Base-by-base conservation (phyloP, 2,888 invertebrate species). In the Eueremaeus valkanovi region DNA sequence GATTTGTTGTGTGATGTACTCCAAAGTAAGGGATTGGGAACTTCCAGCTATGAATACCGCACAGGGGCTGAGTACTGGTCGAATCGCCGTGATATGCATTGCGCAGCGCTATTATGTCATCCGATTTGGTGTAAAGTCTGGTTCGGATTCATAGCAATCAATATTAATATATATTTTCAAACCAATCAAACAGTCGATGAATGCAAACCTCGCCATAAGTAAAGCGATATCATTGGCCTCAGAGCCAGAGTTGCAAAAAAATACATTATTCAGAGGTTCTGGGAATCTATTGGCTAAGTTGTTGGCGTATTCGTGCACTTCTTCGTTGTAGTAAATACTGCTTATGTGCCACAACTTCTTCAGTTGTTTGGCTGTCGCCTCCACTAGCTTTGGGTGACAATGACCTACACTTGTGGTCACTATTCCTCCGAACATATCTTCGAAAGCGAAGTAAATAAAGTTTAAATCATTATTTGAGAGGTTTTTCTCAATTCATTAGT, bases 401-500 rank as follows among this genome's bases (percentile, higher is more conserved):
- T 98, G 98, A 29, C 97, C 97, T 1, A 97, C 95, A 74, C 95
- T 95, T 51, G 98, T 93, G 0, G 98, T 99, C 21, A 95, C 96
- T 80, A 99, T 97, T 9, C 98, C 98, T 6, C 90, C 97, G 82
- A 95, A 94, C 86, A 98, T 89, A 83, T 99, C 98, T 75, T 3
- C 2, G 9, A 29, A 68, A 1, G 21, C 5, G 24, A 11, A 63
- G 6, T 29, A 29, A n/a, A n/a, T n/a, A n/a, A n/a, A n/a, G n/a
- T n/a, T 29, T 58, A 21, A 40, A 61, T 31, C 8, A 63, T n/a
- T n/a, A 40, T 40, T 40, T 11, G 6, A 40, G 11, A 40, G 11
- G 40, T 40, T 40, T 40, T 40, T 40, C 8, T 40, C 40, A 40
- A 9, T 40, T 40, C n/a, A n/a, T n/a, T n/a, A n/a, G n/a, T n/a